A percentile compares a stretch with the other conserved stretches of the same genome.
phyloP scores from a whole-genome alignment of 92 coral and sea anemone genomes.

The Scolanthus callimorphus region DNA sequence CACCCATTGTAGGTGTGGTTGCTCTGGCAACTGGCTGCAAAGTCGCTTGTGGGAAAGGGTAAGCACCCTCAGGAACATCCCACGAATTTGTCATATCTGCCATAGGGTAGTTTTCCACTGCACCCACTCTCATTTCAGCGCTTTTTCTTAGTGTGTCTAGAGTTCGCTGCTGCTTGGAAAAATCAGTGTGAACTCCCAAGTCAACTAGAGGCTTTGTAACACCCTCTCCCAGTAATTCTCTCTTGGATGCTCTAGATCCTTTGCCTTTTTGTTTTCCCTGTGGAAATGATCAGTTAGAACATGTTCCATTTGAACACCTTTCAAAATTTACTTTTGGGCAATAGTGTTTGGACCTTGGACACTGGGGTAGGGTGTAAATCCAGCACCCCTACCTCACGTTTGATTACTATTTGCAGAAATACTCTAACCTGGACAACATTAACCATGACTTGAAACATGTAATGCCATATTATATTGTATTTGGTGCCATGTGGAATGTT shows the following conservation, averaged over 20 bases:
- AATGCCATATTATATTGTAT: no score
- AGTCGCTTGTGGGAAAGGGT: conserved; percentile 26
- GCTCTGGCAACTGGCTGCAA: conserved; percentile 78
- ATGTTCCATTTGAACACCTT: no score
- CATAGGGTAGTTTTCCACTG: conserved; percentile 31
- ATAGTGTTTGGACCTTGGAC: no score
- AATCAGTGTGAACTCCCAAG: conserved; percentile 39
- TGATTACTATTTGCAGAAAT: no score
- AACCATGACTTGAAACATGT: no score
- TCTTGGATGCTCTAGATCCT: conserved; percentile 65
- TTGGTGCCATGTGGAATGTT: no score
- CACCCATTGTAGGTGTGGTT: conserved; percentile 76
- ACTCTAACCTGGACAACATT: no score
- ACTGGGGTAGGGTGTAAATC: no score
- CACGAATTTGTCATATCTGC: conserved; percentile 49
- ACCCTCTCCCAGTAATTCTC: conserved; percentile 90
- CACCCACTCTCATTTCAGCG: conserved; percentile 54
- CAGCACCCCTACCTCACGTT: no score
- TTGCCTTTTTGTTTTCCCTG: conserved; percentile 78
- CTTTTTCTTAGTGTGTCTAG: conserved; percentile 65
- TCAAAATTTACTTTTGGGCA: no score
- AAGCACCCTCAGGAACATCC: conserved; percentile 56
- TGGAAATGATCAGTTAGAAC: no score
- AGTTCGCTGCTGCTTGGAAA: conserved; percentile 49
- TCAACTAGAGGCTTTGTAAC: conserved; percentile 75